These are phyloP conservation scores for Apodemus sylvaticus DNA, from an alignment of 2,113 vertebrate species.

Conservation along the genomic window DNA sequence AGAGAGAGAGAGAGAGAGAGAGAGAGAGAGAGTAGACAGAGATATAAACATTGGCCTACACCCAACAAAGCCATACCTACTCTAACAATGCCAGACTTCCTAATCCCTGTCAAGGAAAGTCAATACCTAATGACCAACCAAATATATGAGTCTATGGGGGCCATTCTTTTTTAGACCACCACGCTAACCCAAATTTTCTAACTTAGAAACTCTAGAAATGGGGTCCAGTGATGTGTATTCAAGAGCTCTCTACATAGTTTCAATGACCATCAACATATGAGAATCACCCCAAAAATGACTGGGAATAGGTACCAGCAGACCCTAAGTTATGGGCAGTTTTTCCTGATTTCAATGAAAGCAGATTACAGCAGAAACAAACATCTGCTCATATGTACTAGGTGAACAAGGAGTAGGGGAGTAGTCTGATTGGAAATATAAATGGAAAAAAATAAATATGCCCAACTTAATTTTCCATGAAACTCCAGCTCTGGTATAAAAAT, in stretches of 20 bases:
- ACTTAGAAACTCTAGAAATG: constrained; percentile 23
- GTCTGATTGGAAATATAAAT: background rate
- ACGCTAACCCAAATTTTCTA: background rate
- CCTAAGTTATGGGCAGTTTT: background rate
- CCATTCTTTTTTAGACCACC: background rate
- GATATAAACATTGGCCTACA: background rate
- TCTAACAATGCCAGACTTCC: background rate
- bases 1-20: background rate
- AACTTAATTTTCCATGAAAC: background rate
- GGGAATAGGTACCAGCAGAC: background rate
- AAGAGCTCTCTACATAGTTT: background rate
- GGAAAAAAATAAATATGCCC: background rate
- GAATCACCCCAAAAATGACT: background rate
- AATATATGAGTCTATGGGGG: background rate
- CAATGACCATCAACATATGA: background rate
- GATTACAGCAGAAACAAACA: background rate
- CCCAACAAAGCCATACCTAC: background rate
- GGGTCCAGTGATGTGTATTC: background rate
- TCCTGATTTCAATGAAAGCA: background rate
- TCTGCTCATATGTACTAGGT: background rate
- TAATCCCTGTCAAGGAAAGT: background rate
- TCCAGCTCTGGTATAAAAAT: background rate
- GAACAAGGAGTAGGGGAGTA: accelerated
- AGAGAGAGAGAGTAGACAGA: background rate
- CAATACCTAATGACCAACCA: background rate